Evolutionary conservation across 2,797 vertebrate genomes (phyloP).

Genomic region (Pangasius krempfi): DNA sequence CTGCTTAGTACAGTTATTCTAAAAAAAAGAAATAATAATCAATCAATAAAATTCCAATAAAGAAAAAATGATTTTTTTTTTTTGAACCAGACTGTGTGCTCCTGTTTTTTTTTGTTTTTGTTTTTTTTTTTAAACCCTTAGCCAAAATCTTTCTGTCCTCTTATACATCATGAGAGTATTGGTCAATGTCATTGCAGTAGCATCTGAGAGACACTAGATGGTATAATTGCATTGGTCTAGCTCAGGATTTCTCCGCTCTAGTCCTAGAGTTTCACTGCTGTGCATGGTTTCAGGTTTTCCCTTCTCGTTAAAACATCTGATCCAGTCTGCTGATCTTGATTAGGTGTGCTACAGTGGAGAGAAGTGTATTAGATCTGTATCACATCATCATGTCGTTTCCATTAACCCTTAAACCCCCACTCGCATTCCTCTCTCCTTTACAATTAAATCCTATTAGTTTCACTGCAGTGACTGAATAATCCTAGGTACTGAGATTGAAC

Average conservation of each 20-base stretch:
- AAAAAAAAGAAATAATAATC: not conserved
- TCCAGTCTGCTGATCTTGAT: not conserved
- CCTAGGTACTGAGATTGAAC: not conserved
- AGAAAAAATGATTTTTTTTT: not conserved
- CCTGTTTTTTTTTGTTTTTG: not conserved
- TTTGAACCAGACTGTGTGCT: not conserved
- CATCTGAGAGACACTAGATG: constrained; percentile 34
- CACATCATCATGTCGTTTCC: not conserved
- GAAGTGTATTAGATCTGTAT: not conserved
- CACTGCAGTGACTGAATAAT: not conserved
- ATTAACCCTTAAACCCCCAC: not conserved
- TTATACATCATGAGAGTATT: not conserved
- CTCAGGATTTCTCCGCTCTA: not conserved
- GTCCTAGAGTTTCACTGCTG: not conserved
- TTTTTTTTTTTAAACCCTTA: not conserved
- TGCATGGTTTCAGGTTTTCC: not conserved
- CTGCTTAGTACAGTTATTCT: not conserved
- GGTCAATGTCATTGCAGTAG: constrained; percentile 14
- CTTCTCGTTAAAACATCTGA: not conserved
- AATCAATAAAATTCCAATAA: not conserved
- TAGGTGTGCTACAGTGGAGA: not conserved
- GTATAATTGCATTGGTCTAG: constrained; percentile 19
- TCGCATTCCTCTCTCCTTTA: not conserved
- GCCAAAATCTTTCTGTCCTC: no score
- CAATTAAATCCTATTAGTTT: not conserved